A percentile compares a stretch with the other conserved stretches of the same genome.
These are phyloP conservation scores for Theristus sp. DNA, from an alignment of 2,888 invertebrate genomes.

Conservation along the genomic window DNA sequence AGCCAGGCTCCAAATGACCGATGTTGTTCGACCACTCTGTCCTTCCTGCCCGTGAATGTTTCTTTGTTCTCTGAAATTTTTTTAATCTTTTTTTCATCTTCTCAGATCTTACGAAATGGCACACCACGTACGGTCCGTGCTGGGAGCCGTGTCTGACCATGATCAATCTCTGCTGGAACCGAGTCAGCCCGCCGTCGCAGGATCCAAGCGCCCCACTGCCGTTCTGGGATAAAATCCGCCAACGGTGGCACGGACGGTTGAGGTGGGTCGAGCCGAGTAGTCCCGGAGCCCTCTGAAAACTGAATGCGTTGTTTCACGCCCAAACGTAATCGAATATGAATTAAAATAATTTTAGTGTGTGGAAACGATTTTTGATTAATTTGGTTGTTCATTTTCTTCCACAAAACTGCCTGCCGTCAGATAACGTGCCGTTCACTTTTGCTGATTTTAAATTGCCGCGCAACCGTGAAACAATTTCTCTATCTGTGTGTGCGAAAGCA, in stretches of 20 bases:
- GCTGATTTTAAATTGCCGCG: too few relatives aligned
- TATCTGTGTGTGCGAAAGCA: too few relatives aligned
- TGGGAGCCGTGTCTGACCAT: constrained; percentile 87
- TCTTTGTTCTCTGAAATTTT: neutral
- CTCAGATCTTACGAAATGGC: constrained; percentile 41
- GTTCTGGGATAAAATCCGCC: constrained; percentile 80
- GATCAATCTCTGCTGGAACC: constrained; percentile 24
- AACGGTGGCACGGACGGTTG: constrained; percentile 61
- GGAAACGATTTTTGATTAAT: too few relatives aligned
- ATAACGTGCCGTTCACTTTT: too few relatives aligned
- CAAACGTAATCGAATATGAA: too few relatives aligned
- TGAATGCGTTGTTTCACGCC: too few relatives aligned
- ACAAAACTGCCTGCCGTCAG: neutral
- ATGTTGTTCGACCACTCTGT: too few relatives aligned
- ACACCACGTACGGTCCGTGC: constrained; percentile 90
- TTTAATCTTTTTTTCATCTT: neutral
- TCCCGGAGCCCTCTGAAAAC: neutral
- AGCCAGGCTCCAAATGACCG: too few relatives aligned
- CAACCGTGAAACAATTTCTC: too few relatives aligned
- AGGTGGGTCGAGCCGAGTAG: neutral
- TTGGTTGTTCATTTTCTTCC: neutral
- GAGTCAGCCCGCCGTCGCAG: constrained; percentile 44
- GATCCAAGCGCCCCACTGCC: constrained; percentile 83
- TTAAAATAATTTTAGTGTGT: too few relatives aligned
- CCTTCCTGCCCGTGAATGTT: too few relatives aligned